Base-by-base conservation (phyloP, 2,797 vertebrate species). In the Sebastes alutus region DNA sequence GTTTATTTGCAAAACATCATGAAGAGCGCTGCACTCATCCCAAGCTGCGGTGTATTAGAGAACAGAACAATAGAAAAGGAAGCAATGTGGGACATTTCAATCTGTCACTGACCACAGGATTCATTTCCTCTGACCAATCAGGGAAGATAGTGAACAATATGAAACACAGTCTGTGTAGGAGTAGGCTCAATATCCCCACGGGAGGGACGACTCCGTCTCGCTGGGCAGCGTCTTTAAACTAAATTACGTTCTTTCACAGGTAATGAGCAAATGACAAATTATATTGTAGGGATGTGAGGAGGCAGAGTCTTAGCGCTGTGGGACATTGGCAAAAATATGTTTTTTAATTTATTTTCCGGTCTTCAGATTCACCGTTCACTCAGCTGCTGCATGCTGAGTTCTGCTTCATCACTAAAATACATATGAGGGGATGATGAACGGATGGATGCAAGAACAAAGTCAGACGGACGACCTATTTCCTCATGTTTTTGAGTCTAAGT, bases 251-350 rank as follows among this genome's bases (percentile, higher is more conserved):
- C 38, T 70, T 64, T 55, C 56, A 54, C 62, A 66, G 69, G 68
- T 81, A 80, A 80, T 49, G 70, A 82, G 75, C 62, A 67, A 56
- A 77, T 67, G 67, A 77, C 25, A 61, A 58, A 46, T 62, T 33
- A 16, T 59, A 9, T 38, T 33, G 27, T 32, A 1, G 38, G 20
- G 23, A 56, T 27, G n/a, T 49, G 59, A 64, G 64, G 67, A 68
- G 25, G n/a, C 58, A 35, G 68, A 54, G 33, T 49, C 4, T 30
- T 79, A 55, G 32, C 13, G 1, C 80, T 56, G 73, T 1, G 66
- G 22, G 11, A 67, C 5, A 23, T 0, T 32, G 46, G 22, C 4
- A 29, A 30, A 68, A 68, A 33, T 8, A 68, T 42, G 4, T 30
- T 60, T 62, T 13, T 72, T 49, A 5, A 30, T 75, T 62, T 33